These are phyloP conservation scores for Junonia oenone DNA, from an alignment of 2,888 invertebrate genomes.

Conservation along the genomic window DNA sequence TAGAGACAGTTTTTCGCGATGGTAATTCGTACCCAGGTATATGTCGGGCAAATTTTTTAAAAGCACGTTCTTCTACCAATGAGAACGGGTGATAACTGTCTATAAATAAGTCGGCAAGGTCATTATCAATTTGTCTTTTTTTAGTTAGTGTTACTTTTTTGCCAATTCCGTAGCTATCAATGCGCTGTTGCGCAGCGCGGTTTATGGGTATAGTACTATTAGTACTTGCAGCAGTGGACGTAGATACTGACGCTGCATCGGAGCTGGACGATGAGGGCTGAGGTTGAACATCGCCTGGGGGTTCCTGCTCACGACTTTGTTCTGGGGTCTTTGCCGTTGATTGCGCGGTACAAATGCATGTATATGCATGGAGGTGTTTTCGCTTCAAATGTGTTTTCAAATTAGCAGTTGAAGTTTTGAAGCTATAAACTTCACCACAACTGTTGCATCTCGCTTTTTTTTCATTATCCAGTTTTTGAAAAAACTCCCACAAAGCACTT, in stretches of 20 bases:
- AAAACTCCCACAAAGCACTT: conserved; percentile 16
- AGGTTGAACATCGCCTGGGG: neutral
- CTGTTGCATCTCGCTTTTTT: conserved; percentile 14
- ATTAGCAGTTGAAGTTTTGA: conserved; percentile 15
- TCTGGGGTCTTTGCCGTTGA: neutral
- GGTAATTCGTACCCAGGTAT: conserved; percentile 19
- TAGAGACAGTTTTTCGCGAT: conserved; percentile 20
- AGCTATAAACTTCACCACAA: conserved; percentile 14
- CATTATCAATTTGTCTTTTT: conserved; percentile 7
- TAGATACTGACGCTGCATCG: neutral
- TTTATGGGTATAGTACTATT: neutral
- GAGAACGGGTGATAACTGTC: conserved; percentile 3
- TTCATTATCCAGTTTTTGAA: conserved; percentile 7
- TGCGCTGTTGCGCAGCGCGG: neutral
- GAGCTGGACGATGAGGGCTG: neutral
- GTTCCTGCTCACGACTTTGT: neutral
- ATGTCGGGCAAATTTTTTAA: neutral
- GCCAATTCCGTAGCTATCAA: neutral
- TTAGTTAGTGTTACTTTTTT: conserved; percentile 2
- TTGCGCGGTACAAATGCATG: neutral
- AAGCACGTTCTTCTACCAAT: conserved; percentile 3
- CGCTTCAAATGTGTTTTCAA: conserved; percentile 8
- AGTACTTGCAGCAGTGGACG: neutral
- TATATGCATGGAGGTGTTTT: neutral
- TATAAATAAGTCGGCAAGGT: neutral